Conservation (phyloP, 2,113 vertebrate genomes). For the Cettia cetti region DNA sequence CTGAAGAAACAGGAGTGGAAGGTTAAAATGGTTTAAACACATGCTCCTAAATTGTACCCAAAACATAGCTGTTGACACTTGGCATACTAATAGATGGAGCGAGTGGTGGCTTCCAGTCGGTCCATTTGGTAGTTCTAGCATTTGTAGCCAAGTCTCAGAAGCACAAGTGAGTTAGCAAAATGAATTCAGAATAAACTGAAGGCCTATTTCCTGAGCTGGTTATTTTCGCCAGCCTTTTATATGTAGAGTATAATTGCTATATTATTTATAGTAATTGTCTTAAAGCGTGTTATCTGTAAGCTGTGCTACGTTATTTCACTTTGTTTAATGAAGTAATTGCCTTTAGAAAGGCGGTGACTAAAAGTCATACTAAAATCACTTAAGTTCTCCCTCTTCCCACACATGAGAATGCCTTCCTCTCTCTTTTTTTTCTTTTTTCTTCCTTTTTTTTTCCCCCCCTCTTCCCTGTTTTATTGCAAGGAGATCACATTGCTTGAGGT, state of each 20-base stretch:
- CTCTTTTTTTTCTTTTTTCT: rapidly evolving
- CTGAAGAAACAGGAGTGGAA: slow-evolving; percentile 57
- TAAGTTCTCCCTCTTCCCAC: slow-evolving; percentile 11
- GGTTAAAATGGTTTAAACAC: slow-evolving; percentile 68
- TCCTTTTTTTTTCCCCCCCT: rapidly evolving
- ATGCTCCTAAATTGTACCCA: slow-evolving; percentile 61
- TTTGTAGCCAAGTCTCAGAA: not conserved
- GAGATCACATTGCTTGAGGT: not conserved
- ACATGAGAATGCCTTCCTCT: not conserved
- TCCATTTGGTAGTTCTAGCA: not conserved
- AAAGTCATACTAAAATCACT: slow-evolving; percentile 24
- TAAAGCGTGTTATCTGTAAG: slow-evolving; percentile 56
- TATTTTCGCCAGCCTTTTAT: not conserved
- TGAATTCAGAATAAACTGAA: not conserved
- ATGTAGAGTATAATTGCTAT: slow-evolving; percentile 23
- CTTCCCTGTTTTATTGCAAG: not conserved
- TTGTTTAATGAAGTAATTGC: slow-evolving; percentile 46
- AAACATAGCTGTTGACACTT: slow-evolving; percentile 67
- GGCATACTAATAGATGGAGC: slow-evolving; percentile 20
- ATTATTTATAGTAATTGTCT: slow-evolving; percentile 63
- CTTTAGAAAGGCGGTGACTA: not conserved
- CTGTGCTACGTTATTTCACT: slow-evolving; percentile 25
- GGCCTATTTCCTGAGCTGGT: not conserved
- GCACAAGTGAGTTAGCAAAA: slow-evolving; percentile 37
- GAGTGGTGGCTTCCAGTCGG: not conserved